Evolutionary conservation across 1,140 invertebrate genomes (phyloP).

Genomic region (Atta cephalotes): DNA sequence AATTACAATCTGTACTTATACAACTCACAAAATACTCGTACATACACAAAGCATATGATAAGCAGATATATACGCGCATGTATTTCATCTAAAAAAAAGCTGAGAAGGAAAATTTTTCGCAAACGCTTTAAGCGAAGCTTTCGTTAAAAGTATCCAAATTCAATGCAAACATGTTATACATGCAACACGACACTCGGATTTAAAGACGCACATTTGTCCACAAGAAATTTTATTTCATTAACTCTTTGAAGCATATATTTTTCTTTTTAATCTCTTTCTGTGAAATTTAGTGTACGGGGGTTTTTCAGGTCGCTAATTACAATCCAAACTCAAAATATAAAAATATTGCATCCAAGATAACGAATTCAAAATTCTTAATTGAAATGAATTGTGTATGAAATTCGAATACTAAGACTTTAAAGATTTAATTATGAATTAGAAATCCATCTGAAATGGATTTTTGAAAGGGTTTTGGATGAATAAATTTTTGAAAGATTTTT

Average conservation of each 20-base stretch:
- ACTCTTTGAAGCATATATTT: background rate
- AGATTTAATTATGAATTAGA: no score
- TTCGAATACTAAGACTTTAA: no score
- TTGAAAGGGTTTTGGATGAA: no score
- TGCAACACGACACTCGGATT: background rate
- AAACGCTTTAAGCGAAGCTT: conserved; percentile 48
- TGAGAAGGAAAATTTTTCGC: conserved; percentile 9
- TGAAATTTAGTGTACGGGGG: no score
- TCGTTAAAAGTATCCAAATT: conserved; percentile 23
- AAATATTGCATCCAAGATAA: no score
- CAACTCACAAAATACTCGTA: background rate
- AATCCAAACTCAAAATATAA: no score
- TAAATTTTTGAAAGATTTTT: no score
- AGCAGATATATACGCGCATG: background rate
- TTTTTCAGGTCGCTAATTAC: no score
- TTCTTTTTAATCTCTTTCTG: no score
- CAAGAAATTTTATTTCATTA: background rate
- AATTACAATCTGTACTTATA: conserved; percentile 20
- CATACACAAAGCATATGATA: background rate
- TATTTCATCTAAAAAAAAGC: background rate
- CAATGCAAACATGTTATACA: background rate
- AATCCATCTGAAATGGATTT: no score
- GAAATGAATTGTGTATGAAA: no score
- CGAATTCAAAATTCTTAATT: no score
- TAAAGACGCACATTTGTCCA: background rate